Conservation (phyloP, 2,113 vertebrate genomes). For the Eira barbara region DNA sequence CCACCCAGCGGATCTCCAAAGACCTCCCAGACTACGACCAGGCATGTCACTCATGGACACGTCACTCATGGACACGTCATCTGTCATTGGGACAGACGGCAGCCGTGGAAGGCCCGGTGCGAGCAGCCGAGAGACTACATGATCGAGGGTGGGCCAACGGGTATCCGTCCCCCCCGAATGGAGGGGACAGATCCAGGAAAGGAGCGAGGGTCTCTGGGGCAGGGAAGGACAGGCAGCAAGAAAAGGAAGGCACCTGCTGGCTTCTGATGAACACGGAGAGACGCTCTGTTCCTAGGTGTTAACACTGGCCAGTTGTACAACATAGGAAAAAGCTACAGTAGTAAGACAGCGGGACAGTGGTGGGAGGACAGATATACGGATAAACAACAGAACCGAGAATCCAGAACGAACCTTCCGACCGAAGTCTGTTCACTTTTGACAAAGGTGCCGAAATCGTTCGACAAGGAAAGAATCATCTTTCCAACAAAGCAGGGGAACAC, state of each 20-base stretch:
- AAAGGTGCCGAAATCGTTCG: neutral
- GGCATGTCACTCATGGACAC: rapidly evolving
- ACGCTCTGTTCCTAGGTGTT: neutral
- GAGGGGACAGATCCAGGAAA: neutral
- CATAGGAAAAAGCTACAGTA: neutral
- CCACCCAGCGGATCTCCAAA: no score
- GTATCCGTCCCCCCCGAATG: no score
- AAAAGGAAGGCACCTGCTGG: neutral
- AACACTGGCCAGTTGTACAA: neutral
- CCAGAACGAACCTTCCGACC: neutral
- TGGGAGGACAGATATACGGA: neutral
- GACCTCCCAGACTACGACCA: neutral
- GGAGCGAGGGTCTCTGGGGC: neutral
- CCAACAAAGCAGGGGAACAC: neutral
- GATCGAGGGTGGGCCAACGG: neutral
- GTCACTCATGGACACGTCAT: rapidly evolving
- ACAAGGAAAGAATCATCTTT: neutral
- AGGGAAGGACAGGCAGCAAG: neutral
- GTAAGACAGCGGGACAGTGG: neutral
- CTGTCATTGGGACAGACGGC: neutral
- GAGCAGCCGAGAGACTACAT: neutral
- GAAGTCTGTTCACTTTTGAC: neutral
- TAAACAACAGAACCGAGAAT: neutral
- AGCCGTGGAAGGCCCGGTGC: neutral
- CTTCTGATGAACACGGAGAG: neutral